Evolutionary conservation across 1,140 invertebrate genomes (phyloP).

Genomic region (Cyclargus thomasi): DNA sequence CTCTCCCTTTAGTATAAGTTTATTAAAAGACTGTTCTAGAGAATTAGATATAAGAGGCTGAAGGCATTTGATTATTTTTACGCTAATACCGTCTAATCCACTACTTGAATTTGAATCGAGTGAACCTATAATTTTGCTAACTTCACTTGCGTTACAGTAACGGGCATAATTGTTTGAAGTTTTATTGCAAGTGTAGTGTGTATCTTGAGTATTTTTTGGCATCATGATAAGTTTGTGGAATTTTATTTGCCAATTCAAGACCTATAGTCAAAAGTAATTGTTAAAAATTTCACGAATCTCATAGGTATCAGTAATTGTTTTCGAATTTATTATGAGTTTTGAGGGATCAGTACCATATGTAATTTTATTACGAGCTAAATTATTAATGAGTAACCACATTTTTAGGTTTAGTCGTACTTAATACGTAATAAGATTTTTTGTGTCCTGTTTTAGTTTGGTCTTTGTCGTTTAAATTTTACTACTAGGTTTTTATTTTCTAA

Average conservation of each 20-base stretch:
- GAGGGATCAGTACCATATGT: neutral
- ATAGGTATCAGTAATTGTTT: neutral
- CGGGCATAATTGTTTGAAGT: neutral
- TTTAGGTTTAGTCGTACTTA: neutral
- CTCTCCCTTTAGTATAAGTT: neutral
- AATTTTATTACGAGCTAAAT: slow-evolving; percentile 18
- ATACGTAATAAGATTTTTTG: slow-evolving; percentile 4
- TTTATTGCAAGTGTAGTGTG: neutral
- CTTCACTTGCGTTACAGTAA: neutral
- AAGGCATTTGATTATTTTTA: slow-evolving; percentile 19
- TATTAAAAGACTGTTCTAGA: slow-evolving; percentile 17
- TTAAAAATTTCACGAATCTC: slow-evolving; percentile 13
- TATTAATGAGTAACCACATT: slow-evolving; percentile 17
- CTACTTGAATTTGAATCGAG: neutral
- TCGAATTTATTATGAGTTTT: neutral
- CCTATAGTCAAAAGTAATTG: slow-evolving; percentile 12
- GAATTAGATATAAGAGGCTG: slow-evolving; percentile 10
- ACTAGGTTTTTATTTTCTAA: neutral
- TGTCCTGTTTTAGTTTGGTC: neutral
- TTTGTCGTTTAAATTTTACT: neutral
- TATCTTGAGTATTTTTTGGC: neutral
- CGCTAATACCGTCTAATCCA: neutral
- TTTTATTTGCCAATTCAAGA: slow-evolving; percentile 17
- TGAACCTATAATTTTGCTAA: neutral
- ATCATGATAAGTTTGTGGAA: slow-evolving; percentile 17